Conservation (phyloP, 2,797 vertebrate species). For the Sciurus vulgaris region DNA sequence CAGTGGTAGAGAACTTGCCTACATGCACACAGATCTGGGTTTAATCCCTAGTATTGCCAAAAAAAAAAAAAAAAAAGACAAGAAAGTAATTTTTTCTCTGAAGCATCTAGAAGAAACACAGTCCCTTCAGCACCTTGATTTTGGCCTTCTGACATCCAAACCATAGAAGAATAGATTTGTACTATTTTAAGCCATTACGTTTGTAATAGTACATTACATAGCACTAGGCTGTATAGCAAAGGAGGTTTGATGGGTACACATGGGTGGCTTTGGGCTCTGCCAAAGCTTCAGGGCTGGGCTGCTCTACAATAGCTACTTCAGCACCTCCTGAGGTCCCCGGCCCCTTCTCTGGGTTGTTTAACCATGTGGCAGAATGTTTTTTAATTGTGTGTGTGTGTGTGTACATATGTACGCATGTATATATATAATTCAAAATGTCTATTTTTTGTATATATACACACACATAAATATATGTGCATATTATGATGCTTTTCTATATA, state of each 20-base stretch:
- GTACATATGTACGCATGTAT: too few species aligned
- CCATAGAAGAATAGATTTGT: not conserved
- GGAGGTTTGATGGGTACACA: not conserved
- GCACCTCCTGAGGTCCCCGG: not conserved
- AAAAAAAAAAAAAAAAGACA: too few species aligned
- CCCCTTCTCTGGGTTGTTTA: not conserved
- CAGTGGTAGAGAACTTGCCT: too few species aligned
- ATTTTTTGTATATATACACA: too few species aligned
- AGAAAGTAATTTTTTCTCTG: not conserved
- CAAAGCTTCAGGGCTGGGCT: not conserved
- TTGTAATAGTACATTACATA: not conserved
- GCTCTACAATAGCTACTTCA: not conserved
- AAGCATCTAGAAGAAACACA: not conserved
- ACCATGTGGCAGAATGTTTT: not conserved
- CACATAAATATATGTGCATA: too few species aligned
- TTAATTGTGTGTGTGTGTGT: too few species aligned
- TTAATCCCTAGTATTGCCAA: too few species aligned
- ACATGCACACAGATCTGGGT: too few species aligned
- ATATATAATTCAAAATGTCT: not conserved
- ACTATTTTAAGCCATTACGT: not conserved
- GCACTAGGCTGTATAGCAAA: not conserved
- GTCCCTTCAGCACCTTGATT: not conserved
- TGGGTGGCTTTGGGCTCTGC: not conserved
- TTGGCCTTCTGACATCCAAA: not conserved
- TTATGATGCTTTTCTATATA: not conserved